Conservation (phyloP, 2,113 vertebrate species). For the Anolis carolinensis region DNA sequence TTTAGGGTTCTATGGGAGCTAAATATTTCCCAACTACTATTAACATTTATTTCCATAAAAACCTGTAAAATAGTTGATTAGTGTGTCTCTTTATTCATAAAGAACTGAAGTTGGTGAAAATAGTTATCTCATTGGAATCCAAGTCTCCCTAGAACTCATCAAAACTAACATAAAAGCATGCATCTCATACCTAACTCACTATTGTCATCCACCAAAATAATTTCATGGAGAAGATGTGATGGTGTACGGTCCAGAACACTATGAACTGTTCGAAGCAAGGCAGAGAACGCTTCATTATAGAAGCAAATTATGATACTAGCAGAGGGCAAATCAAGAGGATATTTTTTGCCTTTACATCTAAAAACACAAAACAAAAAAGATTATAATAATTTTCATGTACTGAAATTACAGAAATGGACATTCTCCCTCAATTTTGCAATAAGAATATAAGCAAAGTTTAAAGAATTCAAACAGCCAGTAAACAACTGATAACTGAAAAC, state of each 20-base stretch:
- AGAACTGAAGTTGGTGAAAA: too few species aligned
- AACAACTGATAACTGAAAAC: not conserved
- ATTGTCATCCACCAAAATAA: slow-evolving; percentile 93
- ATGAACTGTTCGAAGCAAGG: slow-evolving; percentile 90
- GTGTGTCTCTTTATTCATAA: not conserved
- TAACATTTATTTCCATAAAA: not conserved
- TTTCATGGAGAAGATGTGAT: slow-evolving; percentile 84
- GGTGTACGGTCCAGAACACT: slow-evolving; percentile 92
- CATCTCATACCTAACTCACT: slow-evolving; percentile 87
- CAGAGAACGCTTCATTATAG: slow-evolving; percentile 95
- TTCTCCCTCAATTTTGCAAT: not conserved
- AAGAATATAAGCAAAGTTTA: not conserved
- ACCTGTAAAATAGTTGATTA: not conserved
- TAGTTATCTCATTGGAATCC: not conserved
- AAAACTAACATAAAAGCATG: not conserved
- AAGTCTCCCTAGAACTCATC: not conserved
- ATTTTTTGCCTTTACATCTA: slow-evolving; percentile 85
- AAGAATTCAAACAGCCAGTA: not conserved
- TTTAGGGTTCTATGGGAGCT: not conserved
- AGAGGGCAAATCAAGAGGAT: slow-evolving; percentile 80
- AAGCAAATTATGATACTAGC: slow-evolving; percentile 95
- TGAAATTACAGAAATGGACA: not conserved
- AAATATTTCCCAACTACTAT: not conserved
- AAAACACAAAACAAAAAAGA: slow-evolving; percentile 3
- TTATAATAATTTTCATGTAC: not conserved